phyloP scores from a whole-genome alignment of 2,113 vertebrate genomes.

The Mugil cephalus region DNA sequence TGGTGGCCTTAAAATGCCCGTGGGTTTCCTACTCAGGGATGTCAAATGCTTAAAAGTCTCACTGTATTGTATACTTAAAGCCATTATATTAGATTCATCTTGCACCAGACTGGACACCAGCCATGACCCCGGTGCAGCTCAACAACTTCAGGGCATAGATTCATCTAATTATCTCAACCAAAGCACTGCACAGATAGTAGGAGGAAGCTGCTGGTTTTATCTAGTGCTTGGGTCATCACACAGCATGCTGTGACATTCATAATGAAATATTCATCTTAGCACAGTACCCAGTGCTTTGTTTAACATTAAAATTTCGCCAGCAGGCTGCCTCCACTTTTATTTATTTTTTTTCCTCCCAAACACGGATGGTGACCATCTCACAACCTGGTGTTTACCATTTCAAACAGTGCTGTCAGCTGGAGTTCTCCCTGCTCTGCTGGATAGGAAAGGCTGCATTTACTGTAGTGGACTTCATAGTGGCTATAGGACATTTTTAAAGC shows the following conservation, averaged over 20 bases:
- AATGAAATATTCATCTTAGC: conserved; percentile 74
- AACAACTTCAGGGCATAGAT: conserved; percentile 63
- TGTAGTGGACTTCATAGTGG: no score
- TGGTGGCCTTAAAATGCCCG: conserved; percentile 18
- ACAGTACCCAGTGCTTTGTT: conserved; percentile 60
- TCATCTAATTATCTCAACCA: conserved; percentile 67
- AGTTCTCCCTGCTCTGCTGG: conserved; percentile 41
- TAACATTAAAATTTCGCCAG: conserved; percentile 72
- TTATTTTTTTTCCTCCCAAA: conserved; percentile 9
- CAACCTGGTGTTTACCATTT: conserved; percentile 67
- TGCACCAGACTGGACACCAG: conserved; percentile 34
- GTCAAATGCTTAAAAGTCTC: conserved; percentile 34
- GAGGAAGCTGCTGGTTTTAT: conserved; percentile 55
- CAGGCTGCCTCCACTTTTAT: conserved; percentile 60
- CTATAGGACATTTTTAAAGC: not conserved
- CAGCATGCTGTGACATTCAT: conserved; percentile 66
- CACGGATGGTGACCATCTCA: conserved; percentile 51
- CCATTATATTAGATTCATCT: conserved; percentile 51
- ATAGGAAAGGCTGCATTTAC: conserved; percentile 6
- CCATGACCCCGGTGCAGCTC: conserved; percentile 54
- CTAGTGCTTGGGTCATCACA: conserved; percentile 57
- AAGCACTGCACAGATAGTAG: conserved; percentile 36
- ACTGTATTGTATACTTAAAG: conserved; percentile 38
- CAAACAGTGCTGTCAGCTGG: conserved; percentile 55
- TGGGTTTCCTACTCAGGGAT: conserved; percentile 19